Base-by-base conservation (phyloP, 2,797 vertebrate species). In the Buphagus erythrorhynchus region DNA sequence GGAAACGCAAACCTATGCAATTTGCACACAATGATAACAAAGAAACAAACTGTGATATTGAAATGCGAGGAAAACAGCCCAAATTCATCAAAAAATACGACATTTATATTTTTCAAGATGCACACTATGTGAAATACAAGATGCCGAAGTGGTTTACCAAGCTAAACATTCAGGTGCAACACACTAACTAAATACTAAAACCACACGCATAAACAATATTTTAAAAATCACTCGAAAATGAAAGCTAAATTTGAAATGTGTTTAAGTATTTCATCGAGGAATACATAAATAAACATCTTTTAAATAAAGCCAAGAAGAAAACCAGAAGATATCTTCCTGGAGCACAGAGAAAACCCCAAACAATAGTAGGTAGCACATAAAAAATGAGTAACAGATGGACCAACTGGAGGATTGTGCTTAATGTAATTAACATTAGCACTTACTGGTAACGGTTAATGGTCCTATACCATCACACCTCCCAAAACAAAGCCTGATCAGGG, bases 361-460 rank as follows among this genome's bases (percentile, higher is more conserved):
- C 61, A 80, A 71, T 45, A 82, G 35, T 15, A 83, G 69, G 40
- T 55, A 88, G 65, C 4, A 1, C 54, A 33, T 59, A 91, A 94
- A 86, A 86, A 92, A 86, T 46, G 16, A 86, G 43, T 85, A 87
- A 91, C 81, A 93, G 93, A 91, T 91, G 91, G 94, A 51, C 75
- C 65, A 88, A 93, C 82, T 90, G 93, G 75, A 97, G 81, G 83
- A 96, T 66, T 83, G 82, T 84, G 78, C 75, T 91, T 93, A 94
- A 51, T 86, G 92, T 94, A 94, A 96, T 94, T 93, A 95, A 97
- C 75, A 75, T 91, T 72, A 91, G 85, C 46, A 55, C 90, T 95
- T 90, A 80, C 75, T 93, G 89, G 87, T 89, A 92, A 87, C 6
- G 26, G 84, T 81, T 92, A 91, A 89, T 87, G 76, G 72, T 83